phyloP scores from a whole-genome alignment of 2,797 vertebrate species.

The Catostomus latipinnis region DNA sequence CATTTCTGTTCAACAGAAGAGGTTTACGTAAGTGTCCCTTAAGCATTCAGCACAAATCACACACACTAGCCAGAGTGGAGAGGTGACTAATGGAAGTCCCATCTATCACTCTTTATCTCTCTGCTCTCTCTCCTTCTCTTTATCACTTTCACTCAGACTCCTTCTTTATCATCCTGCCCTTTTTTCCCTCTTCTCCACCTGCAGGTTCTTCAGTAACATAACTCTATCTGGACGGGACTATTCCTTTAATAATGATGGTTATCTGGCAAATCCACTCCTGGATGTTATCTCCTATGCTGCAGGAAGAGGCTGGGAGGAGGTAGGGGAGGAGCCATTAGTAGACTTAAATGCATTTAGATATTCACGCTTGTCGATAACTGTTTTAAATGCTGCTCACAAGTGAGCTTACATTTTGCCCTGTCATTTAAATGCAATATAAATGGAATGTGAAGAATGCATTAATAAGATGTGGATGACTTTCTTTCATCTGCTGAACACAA shows the following conservation, averaged over 20 bases:
- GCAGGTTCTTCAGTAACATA: conserved; percentile 86
- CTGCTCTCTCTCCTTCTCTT: conserved; percentile 41
- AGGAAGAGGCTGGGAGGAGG: conserved; percentile 86
- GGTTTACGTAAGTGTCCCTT: conserved; percentile 52
- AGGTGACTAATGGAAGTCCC: conserved; percentile 59
- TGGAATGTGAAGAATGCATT: conserved; percentile 25
- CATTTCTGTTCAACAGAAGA: conserved; percentile 42
- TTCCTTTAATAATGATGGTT: conserved; percentile 85
- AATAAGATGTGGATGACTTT: not conserved
- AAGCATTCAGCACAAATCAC: conserved; percentile 54
- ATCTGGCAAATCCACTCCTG: conserved; percentile 84
- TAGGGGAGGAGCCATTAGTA: conserved; percentile 64
- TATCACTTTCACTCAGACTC: conserved; percentile 34
- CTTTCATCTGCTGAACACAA: too few species aligned
- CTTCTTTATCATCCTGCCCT: conserved; percentile 26
- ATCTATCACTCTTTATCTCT: conserved; percentile 52
- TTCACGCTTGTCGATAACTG: conserved; percentile 21
- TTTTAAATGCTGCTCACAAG: conserved; percentile 18
- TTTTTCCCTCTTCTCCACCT: conserved; percentile 30
- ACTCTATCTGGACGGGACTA: conserved; percentile 84
- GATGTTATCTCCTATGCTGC: conserved; percentile 84
- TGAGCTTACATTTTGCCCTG: conserved; percentile 21
- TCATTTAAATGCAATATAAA: conserved; percentile 33
- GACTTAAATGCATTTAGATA: conserved; percentile 26
- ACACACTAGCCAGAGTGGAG: conserved; percentile 47